Evolutionary conservation across 2,113 vertebrate genomes (phyloP).

Genomic region (Serilophus lunatus): DNA sequence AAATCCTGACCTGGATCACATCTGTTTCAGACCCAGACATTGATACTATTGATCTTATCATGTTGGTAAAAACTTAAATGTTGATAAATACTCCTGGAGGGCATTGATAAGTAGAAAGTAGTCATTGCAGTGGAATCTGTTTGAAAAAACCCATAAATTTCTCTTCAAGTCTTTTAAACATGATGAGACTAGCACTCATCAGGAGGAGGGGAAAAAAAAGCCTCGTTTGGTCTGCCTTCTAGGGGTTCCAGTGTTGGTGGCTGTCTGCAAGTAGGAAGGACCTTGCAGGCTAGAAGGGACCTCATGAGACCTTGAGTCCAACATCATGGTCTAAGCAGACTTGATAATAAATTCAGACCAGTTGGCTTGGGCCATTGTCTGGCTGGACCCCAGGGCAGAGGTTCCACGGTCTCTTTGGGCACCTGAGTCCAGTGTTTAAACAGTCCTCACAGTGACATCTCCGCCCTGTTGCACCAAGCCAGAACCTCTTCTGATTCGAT

Average conservation of each 20-base stretch:
- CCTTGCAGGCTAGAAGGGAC: background rate
- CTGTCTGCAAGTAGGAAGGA: background rate
- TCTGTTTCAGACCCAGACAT: background rate
- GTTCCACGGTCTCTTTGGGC: background rate
- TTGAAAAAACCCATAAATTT: background rate
- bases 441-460: background rate
- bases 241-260: background rate
- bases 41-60: background rate
- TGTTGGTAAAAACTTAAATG: background rate
- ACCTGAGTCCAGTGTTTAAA: background rate
- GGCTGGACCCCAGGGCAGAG: background rate
- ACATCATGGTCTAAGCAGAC: background rate
- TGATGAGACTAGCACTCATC: background rate
- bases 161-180: background rate
- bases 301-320: background rate
- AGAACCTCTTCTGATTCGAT: background rate
- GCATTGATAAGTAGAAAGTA: background rate
- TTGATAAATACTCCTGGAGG: background rate
- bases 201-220: background rate
- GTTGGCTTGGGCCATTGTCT: background rate
- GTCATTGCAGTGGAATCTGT: background rate
- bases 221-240: background rate
- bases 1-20: background rate
- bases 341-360: background rate
- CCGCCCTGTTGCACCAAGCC: fast-evolving